Conservation (phyloP, 2,888 invertebrate species). For the Heliconius hortense region DNA sequence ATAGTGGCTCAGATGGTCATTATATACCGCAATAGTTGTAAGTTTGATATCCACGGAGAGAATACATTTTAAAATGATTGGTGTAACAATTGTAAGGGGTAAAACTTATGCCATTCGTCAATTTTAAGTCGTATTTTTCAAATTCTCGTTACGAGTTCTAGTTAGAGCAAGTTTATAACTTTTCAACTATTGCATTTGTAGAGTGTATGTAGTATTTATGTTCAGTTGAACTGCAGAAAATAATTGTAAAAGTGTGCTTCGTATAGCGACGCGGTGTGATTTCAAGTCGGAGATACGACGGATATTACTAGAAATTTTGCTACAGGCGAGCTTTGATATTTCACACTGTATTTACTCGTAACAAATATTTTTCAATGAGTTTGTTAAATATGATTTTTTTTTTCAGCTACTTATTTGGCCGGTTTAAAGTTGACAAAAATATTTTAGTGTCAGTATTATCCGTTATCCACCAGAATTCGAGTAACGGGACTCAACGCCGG, state of each 20-base stretch:
- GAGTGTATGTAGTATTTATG: not conserved
- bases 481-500: too few relatives aligned
- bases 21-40: too few relatives aligned
- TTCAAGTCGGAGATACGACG: not conserved
- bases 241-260: not conserved
- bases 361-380: not conserved
- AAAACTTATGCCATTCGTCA: too few relatives aligned
- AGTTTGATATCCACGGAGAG: too few relatives aligned
- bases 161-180: not conserved
- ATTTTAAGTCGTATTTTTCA: too few relatives aligned
- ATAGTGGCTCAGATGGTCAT: too few relatives aligned
- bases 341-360: not conserved
- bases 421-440: too few relatives aligned
- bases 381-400: not conserved
- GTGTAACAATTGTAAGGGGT: too few relatives aligned
- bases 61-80: too few relatives aligned
- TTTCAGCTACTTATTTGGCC: too few relatives aligned
- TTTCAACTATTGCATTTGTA: not conserved
- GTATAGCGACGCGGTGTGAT: not conserved
- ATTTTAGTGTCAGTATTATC: too few relatives aligned
- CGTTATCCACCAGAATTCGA: too few relatives aligned
- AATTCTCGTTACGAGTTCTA: not conserved
- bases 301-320: slow-evolving; percentile 7
- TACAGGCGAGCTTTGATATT: slow-evolving; percentile 1
- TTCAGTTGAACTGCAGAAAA: slow-evolving; percentile 15